These are phyloP conservation scores for Callionymus lyra DNA, from an alignment of 2,113 vertebrate genomes.

Conservation along the genomic window DNA sequence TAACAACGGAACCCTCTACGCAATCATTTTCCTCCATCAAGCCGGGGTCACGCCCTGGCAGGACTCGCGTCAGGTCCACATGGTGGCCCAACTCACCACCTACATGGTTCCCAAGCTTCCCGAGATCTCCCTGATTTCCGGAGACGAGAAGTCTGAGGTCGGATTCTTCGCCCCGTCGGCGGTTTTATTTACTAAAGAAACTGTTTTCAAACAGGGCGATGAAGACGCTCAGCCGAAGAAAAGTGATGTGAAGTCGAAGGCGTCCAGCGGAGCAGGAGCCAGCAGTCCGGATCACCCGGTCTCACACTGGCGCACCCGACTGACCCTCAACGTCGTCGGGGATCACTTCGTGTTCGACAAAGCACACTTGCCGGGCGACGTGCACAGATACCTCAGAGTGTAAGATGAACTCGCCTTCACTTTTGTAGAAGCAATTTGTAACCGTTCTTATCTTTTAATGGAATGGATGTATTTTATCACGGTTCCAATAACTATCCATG, in stretches of 20 bases:
- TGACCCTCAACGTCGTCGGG: constrained; percentile 85
- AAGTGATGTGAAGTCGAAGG: background rate
- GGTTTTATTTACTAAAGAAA: background rate
- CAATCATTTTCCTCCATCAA: constrained; percentile 88
- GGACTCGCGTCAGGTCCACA: constrained; percentile 82
- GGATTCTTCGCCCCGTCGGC: no score
- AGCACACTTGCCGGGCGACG: constrained; percentile 83
- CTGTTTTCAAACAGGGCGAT: constrained; percentile 41
- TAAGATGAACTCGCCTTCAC: constrained; percentile 36
- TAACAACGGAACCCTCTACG: constrained; percentile 88
- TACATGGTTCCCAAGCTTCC: constrained; percentile 91
- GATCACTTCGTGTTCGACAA: constrained; percentile 89
- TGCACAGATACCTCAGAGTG: constrained; percentile 93
- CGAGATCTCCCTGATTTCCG: constrained; percentile 85
- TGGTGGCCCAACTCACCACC: constrained; percentile 86
- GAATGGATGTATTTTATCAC: no score
- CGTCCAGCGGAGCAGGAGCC: constrained; percentile 28
- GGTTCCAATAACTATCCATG: no score
- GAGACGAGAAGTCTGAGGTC: constrained; percentile 70
- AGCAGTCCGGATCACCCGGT: constrained; percentile 73
- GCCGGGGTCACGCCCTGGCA: constrained; percentile 82
- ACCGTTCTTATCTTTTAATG: no score
- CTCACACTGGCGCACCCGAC: constrained; percentile 88
- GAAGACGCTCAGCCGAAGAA: constrained; percentile 50
- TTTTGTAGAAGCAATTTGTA: no score